Base-by-base conservation (phyloP, 2,888 invertebrate genomes). In the Eretmocerus hayati region DNA sequence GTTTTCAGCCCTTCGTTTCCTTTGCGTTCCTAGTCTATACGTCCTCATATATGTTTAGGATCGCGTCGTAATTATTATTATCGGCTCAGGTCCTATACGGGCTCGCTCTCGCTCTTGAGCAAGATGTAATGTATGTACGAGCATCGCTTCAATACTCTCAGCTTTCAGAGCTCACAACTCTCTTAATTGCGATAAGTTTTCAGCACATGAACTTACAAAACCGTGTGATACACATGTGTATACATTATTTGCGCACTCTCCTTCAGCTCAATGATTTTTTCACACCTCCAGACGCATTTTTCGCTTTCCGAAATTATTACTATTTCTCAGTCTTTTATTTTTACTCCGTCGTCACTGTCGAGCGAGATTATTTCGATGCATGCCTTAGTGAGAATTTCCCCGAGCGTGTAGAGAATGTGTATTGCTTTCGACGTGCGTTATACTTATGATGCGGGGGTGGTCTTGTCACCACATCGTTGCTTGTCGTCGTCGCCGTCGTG, bases 1-100 rank as follows among this genome's bases (percentile, higher is more conserved):
- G n/a, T n/a, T n/a, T n/a, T n/a, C n/a, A 42, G 42, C 23, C 40
- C 35, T 20, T 15, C 40, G 5, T 18, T 11, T 20, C 15, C 22
- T 9, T n/a, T n/a, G n/a, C n/a, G n/a, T n/a, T n/a, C n/a, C n/a
- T n/a, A n/a, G n/a, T n/a, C n/a, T n/a, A n/a, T 32, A 32, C 30
- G 22, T 26, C 46, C 33, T 51, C 41, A 48, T 51, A 51, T 32
- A 44, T 40, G 36, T 44, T 42, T 46, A 46, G 42, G 46, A 46
- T 43, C 31, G 32, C 15, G 40, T 4, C 1, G 23, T 41, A 47
- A 51, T 51, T 46, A 51, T 48, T 48, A 48, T 50, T 33, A 18
- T 31, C 16, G 2, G 18, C 23, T 15, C 37, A 15, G 33, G 15
- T 6, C 37, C n/a, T 16, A 11, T n/a, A 16, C 26, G 6, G 26